These are phyloP conservation scores for Drosophila neocordata DNA, from an alignment of 1,140 invertebrate species.

Conservation along the genomic window DNA sequence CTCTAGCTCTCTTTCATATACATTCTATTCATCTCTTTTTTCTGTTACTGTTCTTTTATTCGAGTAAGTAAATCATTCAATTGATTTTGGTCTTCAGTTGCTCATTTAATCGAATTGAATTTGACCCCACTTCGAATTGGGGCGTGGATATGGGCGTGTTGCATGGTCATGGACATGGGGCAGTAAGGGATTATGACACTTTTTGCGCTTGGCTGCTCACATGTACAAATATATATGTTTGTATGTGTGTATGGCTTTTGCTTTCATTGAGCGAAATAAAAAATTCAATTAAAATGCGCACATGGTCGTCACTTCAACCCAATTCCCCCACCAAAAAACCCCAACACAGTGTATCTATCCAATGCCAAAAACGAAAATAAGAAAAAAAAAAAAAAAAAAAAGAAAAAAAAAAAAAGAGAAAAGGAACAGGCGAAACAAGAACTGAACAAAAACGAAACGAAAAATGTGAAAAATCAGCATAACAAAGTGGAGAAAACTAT, in stretches of 20 bases:
- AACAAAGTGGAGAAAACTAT: slow-evolving; percentile 69
- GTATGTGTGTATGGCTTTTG: slow-evolving; percentile 46
- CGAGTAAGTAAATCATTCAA: slow-evolving; percentile 19
- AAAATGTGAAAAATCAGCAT: slow-evolving; percentile 73
- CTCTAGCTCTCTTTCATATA: background rate
- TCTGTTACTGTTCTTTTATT: slow-evolving; percentile 5
- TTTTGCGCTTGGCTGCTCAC: slow-evolving; percentile 58
- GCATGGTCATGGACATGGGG: slow-evolving; percentile 18
- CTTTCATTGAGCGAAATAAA: slow-evolving; percentile 75
- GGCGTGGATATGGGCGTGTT: background rate
- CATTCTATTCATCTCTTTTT: background rate
- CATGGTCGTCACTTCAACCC: slow-evolving; percentile 37
- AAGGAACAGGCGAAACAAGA: slow-evolving; percentile 20
- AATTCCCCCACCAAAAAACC: slow-evolving; percentile 13
- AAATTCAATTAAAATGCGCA: slow-evolving; percentile 79
- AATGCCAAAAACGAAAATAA: slow-evolving; percentile 41
- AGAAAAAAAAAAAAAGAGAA: background rate
- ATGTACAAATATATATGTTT: slow-evolving; percentile 4
- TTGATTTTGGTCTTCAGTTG: background rate
- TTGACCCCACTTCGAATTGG: slow-evolving; percentile 12
- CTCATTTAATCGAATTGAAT: slow-evolving; percentile 7
- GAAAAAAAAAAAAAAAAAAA: slow-evolving; percentile 37
- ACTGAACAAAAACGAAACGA: slow-evolving; percentile 15
- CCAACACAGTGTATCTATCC: slow-evolving; percentile 28
- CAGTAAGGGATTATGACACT: slow-evolving; percentile 64